Percentiles rank a stretch among this genome's conserved stretches.
These are phyloP conservation scores for Chrysaora quinquecirrha DNA, from an alignment of 30 jellyfish, hydroid and myxozoan species.

Conservation along the genomic window DNA sequence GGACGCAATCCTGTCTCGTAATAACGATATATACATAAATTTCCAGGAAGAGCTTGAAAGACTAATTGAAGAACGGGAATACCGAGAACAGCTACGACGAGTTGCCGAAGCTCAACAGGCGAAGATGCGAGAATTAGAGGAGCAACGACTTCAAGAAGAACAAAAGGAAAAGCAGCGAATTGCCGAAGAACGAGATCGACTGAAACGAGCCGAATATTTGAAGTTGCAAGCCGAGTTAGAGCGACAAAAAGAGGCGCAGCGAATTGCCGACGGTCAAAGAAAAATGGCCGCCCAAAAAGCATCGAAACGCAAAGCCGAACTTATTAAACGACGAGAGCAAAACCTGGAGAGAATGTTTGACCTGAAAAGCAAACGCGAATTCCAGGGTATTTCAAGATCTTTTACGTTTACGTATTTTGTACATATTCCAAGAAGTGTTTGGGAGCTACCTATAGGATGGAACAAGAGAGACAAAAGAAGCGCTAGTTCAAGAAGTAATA, in stretches of 20 bases:
- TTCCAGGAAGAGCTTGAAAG: slow-evolving; percentile 67
- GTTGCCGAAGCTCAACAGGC: slow-evolving; percentile 71
- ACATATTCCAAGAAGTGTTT: slow-evolving; percentile 75
- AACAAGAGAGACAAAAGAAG: slow-evolving; percentile 29
- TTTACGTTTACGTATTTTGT: slow-evolving; percentile 75
- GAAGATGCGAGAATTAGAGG: slow-evolving; percentile 64
- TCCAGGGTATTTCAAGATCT: slow-evolving; percentile 61
- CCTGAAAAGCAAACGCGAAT: slow-evolving; percentile 34
- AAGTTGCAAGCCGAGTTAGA: slow-evolving; percentile 67
- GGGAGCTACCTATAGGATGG: slow-evolving; percentile 94
- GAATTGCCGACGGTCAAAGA: slow-evolving; percentile 54
- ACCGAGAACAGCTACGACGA: slow-evolving; percentile 66
- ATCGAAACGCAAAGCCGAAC: slow-evolving; percentile 56
- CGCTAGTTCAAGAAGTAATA: slow-evolving; percentile 36
- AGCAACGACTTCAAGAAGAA: slow-evolving; percentile 33
- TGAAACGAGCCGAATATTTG: slow-evolving; percentile 50
- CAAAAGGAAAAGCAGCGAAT: slow-evolving; percentile 47
- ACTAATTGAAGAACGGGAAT: slow-evolving; percentile 68
- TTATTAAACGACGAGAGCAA: slow-evolving; percentile 55
- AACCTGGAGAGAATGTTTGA: slow-evolving; percentile 56
- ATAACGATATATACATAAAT: no score
- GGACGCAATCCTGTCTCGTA: no score
- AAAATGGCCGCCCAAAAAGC: slow-evolving; percentile 34
- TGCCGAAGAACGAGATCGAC: slow-evolving; percentile 65
- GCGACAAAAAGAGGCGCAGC: slow-evolving; percentile 62